Percentiles rank a stretch among this genome's conserved stretches.
These are phyloP conservation scores for Labrus mixtus DNA, from an alignment of 2,113 vertebrate genomes.

Conservation along the genomic window DNA sequence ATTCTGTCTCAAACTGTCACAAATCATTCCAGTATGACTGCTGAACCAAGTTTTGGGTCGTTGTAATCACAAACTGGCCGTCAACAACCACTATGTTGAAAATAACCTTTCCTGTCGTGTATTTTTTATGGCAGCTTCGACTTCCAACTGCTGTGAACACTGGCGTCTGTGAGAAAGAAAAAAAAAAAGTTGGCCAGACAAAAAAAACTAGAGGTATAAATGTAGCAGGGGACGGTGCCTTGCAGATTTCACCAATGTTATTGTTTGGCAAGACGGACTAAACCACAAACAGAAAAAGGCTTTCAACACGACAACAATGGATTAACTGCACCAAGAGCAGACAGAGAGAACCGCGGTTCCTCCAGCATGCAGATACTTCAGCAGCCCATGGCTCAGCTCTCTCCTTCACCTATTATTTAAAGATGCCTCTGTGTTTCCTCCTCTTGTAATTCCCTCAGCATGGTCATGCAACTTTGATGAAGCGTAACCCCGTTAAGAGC, in stretches of 20 bases:
- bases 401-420: constrained; percentile 55
- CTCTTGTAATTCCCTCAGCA: constrained; percentile 41
- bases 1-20: too few species aligned
- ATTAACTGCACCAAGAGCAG: background rate
- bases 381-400: constrained; percentile 16
- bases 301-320: constrained; percentile 25
- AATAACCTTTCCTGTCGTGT: background rate
- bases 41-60: background rate
- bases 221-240: constrained; percentile 1
- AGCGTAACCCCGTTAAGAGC: constrained; percentile 54
- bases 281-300: constrained; percentile 14
- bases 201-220: background rate
- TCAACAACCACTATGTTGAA: background rate
- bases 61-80: background rate
- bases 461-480: constrained; percentile 69
- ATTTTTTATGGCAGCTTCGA: background rate
- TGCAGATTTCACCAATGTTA: background rate
- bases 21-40: too few species aligned
- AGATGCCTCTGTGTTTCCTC: constrained; percentile 17
- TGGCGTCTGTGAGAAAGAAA: background rate
- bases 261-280: constrained; percentile 7
- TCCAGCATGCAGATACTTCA: constrained; percentile 21
- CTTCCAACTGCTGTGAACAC: background rate
- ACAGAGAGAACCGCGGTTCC: constrained; percentile 3
- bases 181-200: background rate